phyloP scores from a whole-genome alignment of 1,140 invertebrate genomes.

The Aphidius gifuensis region DNA sequence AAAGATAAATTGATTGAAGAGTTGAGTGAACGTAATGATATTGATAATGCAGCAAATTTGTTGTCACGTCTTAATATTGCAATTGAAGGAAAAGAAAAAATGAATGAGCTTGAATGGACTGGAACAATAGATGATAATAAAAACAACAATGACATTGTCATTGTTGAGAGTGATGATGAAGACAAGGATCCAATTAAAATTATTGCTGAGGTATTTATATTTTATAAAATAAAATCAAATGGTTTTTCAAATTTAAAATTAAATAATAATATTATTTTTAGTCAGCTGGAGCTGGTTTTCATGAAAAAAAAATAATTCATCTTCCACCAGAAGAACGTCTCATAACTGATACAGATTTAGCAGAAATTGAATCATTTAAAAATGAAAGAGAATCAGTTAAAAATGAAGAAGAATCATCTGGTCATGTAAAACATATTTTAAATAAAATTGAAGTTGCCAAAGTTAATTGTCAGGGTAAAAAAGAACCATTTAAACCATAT shows the following conservation, averaged over 20 bases:
- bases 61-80: slow-evolving; percentile 62
- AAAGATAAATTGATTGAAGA: slow-evolving; percentile 58
- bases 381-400: background rate
- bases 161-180: slow-evolving; percentile 63
- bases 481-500: slow-evolving; percentile 60
- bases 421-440: slow-evolving; percentile 61
- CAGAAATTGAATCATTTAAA: slow-evolving; percentile 55
- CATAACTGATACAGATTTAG: slow-evolving; percentile 62
- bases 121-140: slow-evolving; percentile 51
- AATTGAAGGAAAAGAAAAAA: slow-evolving; percentile 54
- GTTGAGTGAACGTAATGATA: slow-evolving; percentile 57
- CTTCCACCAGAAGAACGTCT: slow-evolving; percentile 56
- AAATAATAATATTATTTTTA: slow-evolving; percentile 23
- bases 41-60: slow-evolving; percentile 60
- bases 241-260: background rate
- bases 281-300: slow-evolving; percentile 54
- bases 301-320: slow-evolving; percentile 60
- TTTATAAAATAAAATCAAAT: too few species aligned
- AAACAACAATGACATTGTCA: slow-evolving; percentile 32
- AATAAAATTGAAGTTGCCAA: slow-evolving; percentile 56
- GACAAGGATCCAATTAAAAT: slow-evolving; percentile 66
- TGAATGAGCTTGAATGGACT: slow-evolving; percentile 68
- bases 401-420: slow-evolving; percentile 25
- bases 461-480: slow-evolving; percentile 41
- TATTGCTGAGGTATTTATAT: slow-evolving; percentile 56